Evolutionary conservation across 2,888 invertebrate genomes (phyloP), one percentile per base, ranked within the genome.

Genomic region (Acleris cristana): DNA sequence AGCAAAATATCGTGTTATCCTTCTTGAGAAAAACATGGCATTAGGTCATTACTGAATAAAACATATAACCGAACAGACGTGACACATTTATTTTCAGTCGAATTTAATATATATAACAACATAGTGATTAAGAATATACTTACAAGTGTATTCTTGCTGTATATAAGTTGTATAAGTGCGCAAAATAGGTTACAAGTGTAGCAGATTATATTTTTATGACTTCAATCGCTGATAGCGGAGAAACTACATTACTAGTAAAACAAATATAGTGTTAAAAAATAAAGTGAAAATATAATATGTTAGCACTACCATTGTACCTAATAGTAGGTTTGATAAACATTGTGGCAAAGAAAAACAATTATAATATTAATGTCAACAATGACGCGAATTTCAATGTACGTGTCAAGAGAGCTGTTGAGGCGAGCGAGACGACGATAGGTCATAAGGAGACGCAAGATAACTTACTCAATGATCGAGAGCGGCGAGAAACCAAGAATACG

Each of bases 301-400:
- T 75, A 2, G 2, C 52, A 18, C 26, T 73, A 16, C 67, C 74
- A 2, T 40, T 72, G 5, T 70, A 72, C 26, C 23, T 72, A 0
- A 26, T 76, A 0, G 55, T 69, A 0, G 66, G 79, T 0, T 70
- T 80, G 0, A 51, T 84, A 0, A 80, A 81, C 4, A 68, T 84
- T 10, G 48, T 82, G 0, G 78, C 75, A 0, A 74, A 77, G 40
- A 54, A 69, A 0, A 61, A 75, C 5, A 86, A 82, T 45, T 84
- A 79, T 51, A 82, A 76, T 0, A 83, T 85, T 0, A 69, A 79
- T 10, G 51, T 59, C 3, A 59, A 64, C 0, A 64, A 74, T 0
- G 68, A 77, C 16, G 76, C 77, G 0, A 65, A 78, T 2, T 63
- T 66, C 48, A 49, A 64, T 4, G 52, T 67, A 8, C 26, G 74